Evolutionary conservation across 2,113 vertebrate species (phyloP), one percentile per base, ranked within the genome.

Genomic region (Corapipo altera): DNA sequence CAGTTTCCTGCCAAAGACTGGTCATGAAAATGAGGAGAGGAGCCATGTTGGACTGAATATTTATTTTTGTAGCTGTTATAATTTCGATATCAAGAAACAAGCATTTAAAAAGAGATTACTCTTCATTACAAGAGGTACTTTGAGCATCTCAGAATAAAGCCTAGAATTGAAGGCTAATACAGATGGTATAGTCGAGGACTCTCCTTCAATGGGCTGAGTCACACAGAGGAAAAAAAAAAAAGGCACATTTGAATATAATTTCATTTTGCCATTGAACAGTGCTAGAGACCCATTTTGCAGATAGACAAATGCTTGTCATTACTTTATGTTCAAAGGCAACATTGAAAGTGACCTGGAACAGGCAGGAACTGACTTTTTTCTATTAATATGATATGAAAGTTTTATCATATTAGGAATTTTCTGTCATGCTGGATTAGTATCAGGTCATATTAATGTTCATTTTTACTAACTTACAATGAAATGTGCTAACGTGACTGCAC

Each of bases 351-450:
- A 97, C 95, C 97, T 94, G 94, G 67, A 95, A 93, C 90, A 97
- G 93, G 96, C 94, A 97, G 91, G 91, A 97, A 93, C 91, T 96
- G 95, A 95, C 91, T 96, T 97, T 97, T 96, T 92, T 85, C 73
- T 96, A 58, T 89, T 98, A 97, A 98, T 96, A 86, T 52, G 91
- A 96, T 97, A 97, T 97, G 97, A 98, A 98, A 97, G 97, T 97
- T 98, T 97, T 96, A 97, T 98, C 94, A 82, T 95, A 97, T 97
- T 97, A 97, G 97, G 97, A 97, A 97, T 97, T 97, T 98, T 97
- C 96, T 97, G 97, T 98, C 98, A 95, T 70, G 61, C 93, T 85
- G 62, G 86, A 98, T 98, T 97, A 98, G 88, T 91, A 96, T 98
- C 96, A 97, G 83, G 70, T 96, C 91, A 92, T 85, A 97, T 98